These are phyloP conservation scores for Cylas formicarius DNA, from an alignment of 1,140 invertebrate species.

Conservation along the genomic window DNA sequence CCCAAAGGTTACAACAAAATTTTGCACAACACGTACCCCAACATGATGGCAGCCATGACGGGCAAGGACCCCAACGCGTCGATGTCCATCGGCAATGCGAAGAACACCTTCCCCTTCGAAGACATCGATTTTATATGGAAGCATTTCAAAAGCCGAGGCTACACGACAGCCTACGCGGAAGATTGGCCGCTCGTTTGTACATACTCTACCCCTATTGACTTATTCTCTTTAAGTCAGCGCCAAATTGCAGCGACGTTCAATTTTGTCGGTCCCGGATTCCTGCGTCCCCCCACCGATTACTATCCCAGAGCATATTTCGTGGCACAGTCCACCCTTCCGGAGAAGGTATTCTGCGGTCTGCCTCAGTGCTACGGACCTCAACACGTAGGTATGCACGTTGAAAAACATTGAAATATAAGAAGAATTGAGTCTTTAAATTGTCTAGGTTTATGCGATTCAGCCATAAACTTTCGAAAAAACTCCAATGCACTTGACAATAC, in stretches of 20 bases:
- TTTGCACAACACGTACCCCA: slow-evolving; percentile 73
- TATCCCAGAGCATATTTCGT: slow-evolving; percentile 61
- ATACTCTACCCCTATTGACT: too few species aligned
- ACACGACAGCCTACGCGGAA: slow-evolving; percentile 55
- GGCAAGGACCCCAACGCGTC: slow-evolving; percentile 50
- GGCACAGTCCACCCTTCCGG: slow-evolving; percentile 48
- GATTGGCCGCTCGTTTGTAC: too few species aligned
- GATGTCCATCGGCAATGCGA: slow-evolving; percentile 46
- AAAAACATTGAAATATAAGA: too few species aligned
- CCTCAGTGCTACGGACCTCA: slow-evolving; percentile 49
- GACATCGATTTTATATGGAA: slow-evolving; percentile 56
- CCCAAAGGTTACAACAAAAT: too few species aligned
- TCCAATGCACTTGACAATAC: too few species aligned
- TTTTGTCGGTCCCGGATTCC: slow-evolving; percentile 54
- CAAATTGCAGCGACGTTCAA: slow-evolving; percentile 55
- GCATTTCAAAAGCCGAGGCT: slow-evolving; percentile 48
- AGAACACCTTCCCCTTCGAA: slow-evolving; percentile 43
- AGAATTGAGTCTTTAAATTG: too few species aligned
- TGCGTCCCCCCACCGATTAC: slow-evolving; percentile 62
- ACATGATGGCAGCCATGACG: slow-evolving; percentile 67
- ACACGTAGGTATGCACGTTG: slow-evolving; percentile 46
- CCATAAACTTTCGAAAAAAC: too few species aligned
- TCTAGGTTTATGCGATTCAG: too few species aligned
- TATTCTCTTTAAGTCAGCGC: too few species aligned
- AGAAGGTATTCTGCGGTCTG: slow-evolving; percentile 33